Conservation (phyloP, 1,140 invertebrate genomes). For the Formica selysi region DNA sequence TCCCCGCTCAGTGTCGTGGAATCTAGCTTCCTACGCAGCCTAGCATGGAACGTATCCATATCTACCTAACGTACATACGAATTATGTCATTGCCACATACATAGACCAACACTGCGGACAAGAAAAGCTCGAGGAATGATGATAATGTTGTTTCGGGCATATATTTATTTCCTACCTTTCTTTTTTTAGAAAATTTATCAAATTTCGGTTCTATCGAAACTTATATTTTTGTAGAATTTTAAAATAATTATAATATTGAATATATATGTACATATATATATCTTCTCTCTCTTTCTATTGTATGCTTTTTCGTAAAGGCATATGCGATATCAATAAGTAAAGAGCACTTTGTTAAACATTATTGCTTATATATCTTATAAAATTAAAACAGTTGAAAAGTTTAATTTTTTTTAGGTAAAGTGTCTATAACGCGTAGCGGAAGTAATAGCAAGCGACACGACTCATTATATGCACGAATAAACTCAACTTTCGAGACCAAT, state of each 20-base stretch:
- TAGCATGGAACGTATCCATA: constrained; percentile 44
- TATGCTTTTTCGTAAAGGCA: not conserved
- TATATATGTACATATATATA: not conserved
- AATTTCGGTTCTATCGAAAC: not conserved
- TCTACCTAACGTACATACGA: constrained; percentile 51
- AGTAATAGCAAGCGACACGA: constrained; percentile 44
- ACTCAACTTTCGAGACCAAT: constrained; percentile 78
- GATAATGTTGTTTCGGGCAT: not conserved
- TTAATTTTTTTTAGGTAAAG: constrained; percentile 3
- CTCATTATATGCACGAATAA: constrained; percentile 68
- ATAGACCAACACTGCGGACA: not conserved
- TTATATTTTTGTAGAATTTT: not conserved
- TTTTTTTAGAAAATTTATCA: not conserved
- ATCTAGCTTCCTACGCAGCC: constrained; percentile 76
- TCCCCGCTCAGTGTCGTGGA: constrained; percentile 74
- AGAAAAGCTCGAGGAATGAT: constrained; percentile 2
- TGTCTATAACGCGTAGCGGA: constrained; percentile 25
- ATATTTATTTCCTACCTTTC: not conserved
- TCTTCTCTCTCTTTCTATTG: not conserved
- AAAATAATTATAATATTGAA: not conserved
- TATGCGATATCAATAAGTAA: not conserved
- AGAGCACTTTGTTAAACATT: not conserved
- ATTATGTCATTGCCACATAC: constrained; percentile 46
- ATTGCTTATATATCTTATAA: not conserved
- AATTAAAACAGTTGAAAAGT: constrained; percentile 33